A percentile compares a stretch with the other conserved stretches of the same genome.
phyloP scores from a whole-genome alignment of 2,113 vertebrate species.

The Platichthys flesus region DNA sequence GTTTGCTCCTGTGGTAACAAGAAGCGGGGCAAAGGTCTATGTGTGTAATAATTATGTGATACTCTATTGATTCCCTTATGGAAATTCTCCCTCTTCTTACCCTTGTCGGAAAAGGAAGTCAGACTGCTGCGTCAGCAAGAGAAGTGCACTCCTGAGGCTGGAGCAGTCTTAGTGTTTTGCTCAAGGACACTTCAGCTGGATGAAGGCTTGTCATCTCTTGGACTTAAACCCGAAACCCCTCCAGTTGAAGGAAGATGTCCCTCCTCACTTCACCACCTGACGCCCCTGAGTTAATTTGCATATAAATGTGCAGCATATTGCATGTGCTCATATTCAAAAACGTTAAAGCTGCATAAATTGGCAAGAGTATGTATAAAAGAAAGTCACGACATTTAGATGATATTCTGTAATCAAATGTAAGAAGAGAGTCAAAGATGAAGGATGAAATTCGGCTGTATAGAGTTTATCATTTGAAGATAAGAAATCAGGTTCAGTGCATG shows the following conservation, averaged over 20 bases:
- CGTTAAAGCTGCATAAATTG: neutral
- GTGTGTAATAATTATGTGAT: slow-evolving; percentile 56
- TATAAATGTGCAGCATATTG: neutral
- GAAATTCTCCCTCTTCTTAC: slow-evolving; percentile 60
- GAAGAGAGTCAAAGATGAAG: neutral
- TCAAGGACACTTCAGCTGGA: slow-evolving; percentile 54
- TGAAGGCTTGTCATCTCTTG: slow-evolving; percentile 21
- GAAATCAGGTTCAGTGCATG: too few relatives aligned
- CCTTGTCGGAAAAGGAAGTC: slow-evolving; percentile 18
- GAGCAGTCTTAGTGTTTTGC: slow-evolving; percentile 34
- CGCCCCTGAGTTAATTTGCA: neutral
- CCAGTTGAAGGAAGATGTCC: slow-evolving; percentile 16
- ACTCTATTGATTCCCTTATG: slow-evolving; percentile 59
- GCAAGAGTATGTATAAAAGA: neutral
- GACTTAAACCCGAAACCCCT: slow-evolving; percentile 1
- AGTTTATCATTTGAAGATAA: too few relatives aligned
- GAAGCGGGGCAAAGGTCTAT: slow-evolving; percentile 54
- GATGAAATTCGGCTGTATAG: neutral
- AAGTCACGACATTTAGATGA: neutral
- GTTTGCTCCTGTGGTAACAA: slow-evolving; percentile 50
- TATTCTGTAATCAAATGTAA: neutral
- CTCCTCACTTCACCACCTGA: slow-evolving; percentile 4
- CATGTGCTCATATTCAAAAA: neutral
- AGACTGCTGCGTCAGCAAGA: slow-evolving; percentile 34
- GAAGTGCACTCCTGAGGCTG: slow-evolving; percentile 26